Conservation (phyloP, 2,888 invertebrate species). For the Entomobrya proxima region DNA sequence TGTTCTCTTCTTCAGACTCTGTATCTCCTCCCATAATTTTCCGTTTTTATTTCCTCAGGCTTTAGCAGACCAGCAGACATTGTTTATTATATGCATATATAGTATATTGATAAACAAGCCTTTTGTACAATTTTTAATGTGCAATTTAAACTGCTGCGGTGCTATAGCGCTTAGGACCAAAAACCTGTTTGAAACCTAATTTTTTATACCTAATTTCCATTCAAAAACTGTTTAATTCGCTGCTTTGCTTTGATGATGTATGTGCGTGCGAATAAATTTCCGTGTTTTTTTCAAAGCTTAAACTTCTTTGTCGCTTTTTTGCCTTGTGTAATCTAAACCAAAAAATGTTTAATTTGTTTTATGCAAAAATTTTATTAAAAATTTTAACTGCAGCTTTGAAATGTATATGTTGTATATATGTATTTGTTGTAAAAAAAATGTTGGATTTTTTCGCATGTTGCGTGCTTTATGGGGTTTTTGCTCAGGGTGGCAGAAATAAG, state of each 20-base stretch:
- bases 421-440: not conserved
- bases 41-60: not conserved
- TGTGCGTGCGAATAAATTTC: not conserved
- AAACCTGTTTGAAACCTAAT: not conserved
- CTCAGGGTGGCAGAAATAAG: slow-evolving; percentile 50
- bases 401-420: not conserved
- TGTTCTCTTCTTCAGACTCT: too few relatives aligned
- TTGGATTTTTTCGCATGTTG: not conserved
- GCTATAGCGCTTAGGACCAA: too few relatives aligned
- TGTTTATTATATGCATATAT: too few relatives aligned
- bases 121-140: too few relatives aligned
- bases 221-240: not conserved
- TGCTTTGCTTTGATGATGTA: not conserved
- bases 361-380: not conserved
- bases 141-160: too few relatives aligned
- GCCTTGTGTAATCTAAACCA: not conserved
- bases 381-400: not conserved
- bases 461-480: not conserved
- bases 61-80: not conserved
- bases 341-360: too few relatives aligned
- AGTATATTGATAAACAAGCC: too few relatives aligned
- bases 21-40: not conserved
- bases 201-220: not conserved
- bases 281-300: too few relatives aligned
- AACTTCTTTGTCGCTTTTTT: not conserved